These are phyloP conservation scores for Aradophagus sp. DNA, from an alignment of 1,140 invertebrate genomes.

Conservation along the genomic window DNA sequence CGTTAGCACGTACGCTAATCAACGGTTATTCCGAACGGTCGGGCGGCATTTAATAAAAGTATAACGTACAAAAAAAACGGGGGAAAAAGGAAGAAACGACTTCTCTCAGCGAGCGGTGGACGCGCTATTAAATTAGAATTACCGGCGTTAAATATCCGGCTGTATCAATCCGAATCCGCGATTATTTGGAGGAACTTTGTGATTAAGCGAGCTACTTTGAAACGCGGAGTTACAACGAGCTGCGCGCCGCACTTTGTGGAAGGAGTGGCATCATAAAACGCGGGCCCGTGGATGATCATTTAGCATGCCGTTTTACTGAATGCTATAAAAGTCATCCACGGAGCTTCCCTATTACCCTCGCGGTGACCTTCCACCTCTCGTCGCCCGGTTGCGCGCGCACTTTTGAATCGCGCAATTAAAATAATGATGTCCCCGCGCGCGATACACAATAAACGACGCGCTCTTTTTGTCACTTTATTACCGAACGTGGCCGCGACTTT, in stretches of 20 bases:
- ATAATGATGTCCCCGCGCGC: too few relatives aligned
- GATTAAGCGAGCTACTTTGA: slow-evolving; percentile 27
- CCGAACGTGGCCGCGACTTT: slow-evolving; percentile 4
- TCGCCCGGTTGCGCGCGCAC: too few relatives aligned
- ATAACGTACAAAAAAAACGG: slow-evolving; percentile 35
- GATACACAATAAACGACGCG: too few relatives aligned
- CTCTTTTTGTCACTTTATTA: slow-evolving; percentile 5
- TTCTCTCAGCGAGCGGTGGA: slow-evolving; percentile 20
- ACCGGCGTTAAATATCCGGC: slow-evolving; percentile 14
- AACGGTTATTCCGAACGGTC: slow-evolving; percentile 39
- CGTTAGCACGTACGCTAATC: slow-evolving; percentile 50
- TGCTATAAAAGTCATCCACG: slow-evolving; percentile 42
- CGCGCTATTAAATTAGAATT: slow-evolving; percentile 33
- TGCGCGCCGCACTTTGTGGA: slow-evolving; percentile 34
- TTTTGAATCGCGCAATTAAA: too few relatives aligned
- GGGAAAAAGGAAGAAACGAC: background rate
- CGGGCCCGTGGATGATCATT: slow-evolving; percentile 25
- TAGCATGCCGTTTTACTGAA: slow-evolving; percentile 28
- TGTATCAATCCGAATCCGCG: background rate
- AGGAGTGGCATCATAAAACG: slow-evolving; percentile 47
- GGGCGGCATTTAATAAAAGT: slow-evolving; percentile 42
- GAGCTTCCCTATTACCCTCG: slow-evolving; percentile 47
- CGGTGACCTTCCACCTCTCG: slow-evolving; percentile 22
- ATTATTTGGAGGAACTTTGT: background rate
- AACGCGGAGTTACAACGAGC: slow-evolving; percentile 21